Conservation (phyloP, 2,888 invertebrate genomes). For the Clunio marinus region DNA sequence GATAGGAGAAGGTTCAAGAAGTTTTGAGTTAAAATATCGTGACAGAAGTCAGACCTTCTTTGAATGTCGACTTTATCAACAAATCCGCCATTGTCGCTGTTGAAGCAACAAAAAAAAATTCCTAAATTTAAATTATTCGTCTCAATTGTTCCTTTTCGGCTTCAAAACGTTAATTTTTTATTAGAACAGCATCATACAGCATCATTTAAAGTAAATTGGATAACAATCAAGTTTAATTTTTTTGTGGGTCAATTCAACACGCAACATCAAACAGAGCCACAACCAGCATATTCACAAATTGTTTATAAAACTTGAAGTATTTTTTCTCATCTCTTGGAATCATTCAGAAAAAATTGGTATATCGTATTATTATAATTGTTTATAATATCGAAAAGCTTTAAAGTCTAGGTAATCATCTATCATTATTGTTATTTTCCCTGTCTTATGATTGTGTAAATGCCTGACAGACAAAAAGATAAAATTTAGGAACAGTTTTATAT, state of each 20-base stretch:
- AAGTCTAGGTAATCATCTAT: slow-evolving; percentile 35
- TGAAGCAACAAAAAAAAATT: not conserved
- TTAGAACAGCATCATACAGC: slow-evolving; percentile 37
- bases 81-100: not conserved
- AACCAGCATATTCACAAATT: slow-evolving; percentile 35
- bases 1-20: too few relatives aligned
- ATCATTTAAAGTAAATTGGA: slow-evolving; percentile 37
- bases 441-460: slow-evolving; percentile 19
- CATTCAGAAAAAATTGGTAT: slow-evolving; percentile 31
- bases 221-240: slow-evolving; percentile 37
- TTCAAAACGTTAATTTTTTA: slow-evolving; percentile 30
- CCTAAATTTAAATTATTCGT: not conserved
- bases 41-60: too few relatives aligned
- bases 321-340: slow-evolving; percentile 1
- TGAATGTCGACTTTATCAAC: not conserved
- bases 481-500: slow-evolving; percentile 3
- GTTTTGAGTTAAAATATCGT: too few relatives aligned
- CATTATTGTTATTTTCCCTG: slow-evolving; percentile 20
- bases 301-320: slow-evolving; percentile 18
- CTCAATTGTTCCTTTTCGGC: slow-evolving; percentile 13
- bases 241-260: slow-evolving; percentile 37
- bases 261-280: slow-evolving; percentile 9
- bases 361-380: slow-evolving; percentile 31
- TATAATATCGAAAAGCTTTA: slow-evolving; percentile 34
- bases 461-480: slow-evolving; percentile 25